Percentiles rank a stretch among this genome's conserved stretches.
Evolutionary conservation across 2,113 vertebrate species (phyloP).

Genomic region (Cyanocitta stelleri): DNA sequence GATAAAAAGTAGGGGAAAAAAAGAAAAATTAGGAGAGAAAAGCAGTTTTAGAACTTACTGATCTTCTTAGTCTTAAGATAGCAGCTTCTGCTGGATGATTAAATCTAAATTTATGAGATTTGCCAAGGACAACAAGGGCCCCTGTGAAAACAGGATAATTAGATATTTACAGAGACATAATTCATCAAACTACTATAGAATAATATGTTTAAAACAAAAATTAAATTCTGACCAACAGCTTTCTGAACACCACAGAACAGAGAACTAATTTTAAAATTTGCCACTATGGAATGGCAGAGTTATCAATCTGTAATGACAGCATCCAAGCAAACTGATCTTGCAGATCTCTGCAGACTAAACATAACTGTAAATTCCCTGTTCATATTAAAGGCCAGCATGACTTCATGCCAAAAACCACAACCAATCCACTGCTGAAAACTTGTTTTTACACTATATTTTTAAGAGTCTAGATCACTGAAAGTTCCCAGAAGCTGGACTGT

Average conservation of each 20-base stretch:
- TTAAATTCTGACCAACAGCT: neutral
- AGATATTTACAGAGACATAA: neutral
- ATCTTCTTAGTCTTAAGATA: conserved; percentile 82
- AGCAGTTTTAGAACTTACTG: conserved; percentile 72
- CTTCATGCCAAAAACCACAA: neutral
- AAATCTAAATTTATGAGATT: conserved; percentile 89
- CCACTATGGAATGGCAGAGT: neutral
- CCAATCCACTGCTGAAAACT: neutral
- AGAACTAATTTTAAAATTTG: neutral
- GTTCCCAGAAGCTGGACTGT: neutral
- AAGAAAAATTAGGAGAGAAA: neutral
- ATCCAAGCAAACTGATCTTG: neutral
- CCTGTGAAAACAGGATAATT: conserved; percentile 67
- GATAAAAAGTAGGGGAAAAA: neutral
- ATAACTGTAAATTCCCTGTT: neutral
- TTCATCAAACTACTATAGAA: neutral
- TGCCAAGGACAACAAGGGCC: conserved; percentile 86
- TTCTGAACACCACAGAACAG: neutral
- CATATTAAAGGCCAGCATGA: neutral
- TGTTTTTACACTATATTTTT: neutral
- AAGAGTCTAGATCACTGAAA: neutral
- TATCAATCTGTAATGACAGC: neutral
- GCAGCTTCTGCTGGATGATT: conserved; percentile 95
- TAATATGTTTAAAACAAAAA: neutral
- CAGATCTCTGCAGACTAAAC: neutral